Base-by-base conservation (phyloP, 1,140 invertebrate species). In the Drosophila tropicalis region DNA sequence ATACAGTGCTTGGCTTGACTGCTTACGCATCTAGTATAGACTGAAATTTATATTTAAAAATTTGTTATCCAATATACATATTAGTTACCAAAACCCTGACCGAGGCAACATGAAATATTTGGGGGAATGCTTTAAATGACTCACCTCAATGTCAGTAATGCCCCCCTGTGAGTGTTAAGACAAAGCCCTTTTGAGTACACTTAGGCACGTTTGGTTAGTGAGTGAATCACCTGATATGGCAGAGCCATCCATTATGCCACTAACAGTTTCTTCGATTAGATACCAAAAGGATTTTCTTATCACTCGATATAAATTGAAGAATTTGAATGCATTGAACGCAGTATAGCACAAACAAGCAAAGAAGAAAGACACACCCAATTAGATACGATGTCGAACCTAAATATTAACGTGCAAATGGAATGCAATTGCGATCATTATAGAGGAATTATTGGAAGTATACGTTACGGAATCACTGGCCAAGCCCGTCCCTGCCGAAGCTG, bases 361-460 rank as follows among this genome's bases (percentile, higher is more conserved):
- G 17, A 19, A 41, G 10, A 13, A 44, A 64, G 25, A 56, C 3
- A n/a, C 5, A 10, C 2, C n/a, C n/a, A 63, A 34, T 22, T 60
- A 17, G 13, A 5, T 32, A 15, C 17, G 15, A 44, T 56, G 58
- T 17, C 9, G 25, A 13, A 56, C 13, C 56, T 32, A 5, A 57
- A 70, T 15, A 55, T 69, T 2, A 89, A 80, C 56, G 69, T 87
- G 5, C 60, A 72, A 15, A 78, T 87, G 9, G 54, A 72, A 12
- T 83, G 76, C 73, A 84, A 87, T 25, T 87, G 84, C 64, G 36
- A 75, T 56, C 84, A 87, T 54, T 80, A 73, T 0, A 73, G 56
- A 3, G 80, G 80, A 47, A 51, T 68, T 72, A 65, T 12, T 25
- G 61, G 9, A 34, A 71, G 6, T 19, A 22, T 6, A 70, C 79